Base-by-base conservation (phyloP, 2,113 vertebrate genomes). In the Trachemys scripta region DNA sequence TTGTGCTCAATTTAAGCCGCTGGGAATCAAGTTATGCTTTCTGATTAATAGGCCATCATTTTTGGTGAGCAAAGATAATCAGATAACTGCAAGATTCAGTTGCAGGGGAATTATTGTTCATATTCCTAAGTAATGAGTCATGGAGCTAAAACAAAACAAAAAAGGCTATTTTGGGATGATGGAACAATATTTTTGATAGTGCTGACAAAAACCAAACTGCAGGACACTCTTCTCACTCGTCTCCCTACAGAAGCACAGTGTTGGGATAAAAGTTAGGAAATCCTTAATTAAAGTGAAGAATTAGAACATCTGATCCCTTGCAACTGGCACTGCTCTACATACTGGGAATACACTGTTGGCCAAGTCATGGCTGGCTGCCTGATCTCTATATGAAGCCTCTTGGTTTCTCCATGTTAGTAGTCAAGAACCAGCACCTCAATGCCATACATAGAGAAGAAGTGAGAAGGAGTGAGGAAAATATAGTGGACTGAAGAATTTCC, bases 231-330 rank as follows among this genome's bases (percentile, higher is more conserved):
- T 93, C 95, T 96, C 94, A 88, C 47, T 95, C 82, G 54, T 85
- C 84, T 85, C 85, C 50, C 76, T 93, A 83, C 42, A 56, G 2
- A 2, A 42, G 94, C 93, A 89, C 92, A 79, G 87, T 76, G 78
- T 84, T 87, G 69, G 69, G 69, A 75, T 42, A 22, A 42, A 96
- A 79, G 92, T 97, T 72, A 90, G 89, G 79, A 95, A 95, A 85
- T 1, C 90, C 81, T 95, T 93, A 72, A 87, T 96, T 80, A 69
- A 89, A 80, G 83, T 95, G 90, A 97, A 94, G 91, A 87, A 92
- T 92, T 65, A 87, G 76, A 65, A 54, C 94, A 89, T 47, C 82
- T 91, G 91, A 94, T 96, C 90, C 91, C 57, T 94, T 85, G 82
- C 90, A 93, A 94, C 57, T 95, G 80, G 49, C 53, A 54, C 53